Evolutionary conservation across 2,888 invertebrate genomes (phyloP), one percentile per base, ranked within the genome.

Genomic region (Chaetoderma sp.): DNA sequence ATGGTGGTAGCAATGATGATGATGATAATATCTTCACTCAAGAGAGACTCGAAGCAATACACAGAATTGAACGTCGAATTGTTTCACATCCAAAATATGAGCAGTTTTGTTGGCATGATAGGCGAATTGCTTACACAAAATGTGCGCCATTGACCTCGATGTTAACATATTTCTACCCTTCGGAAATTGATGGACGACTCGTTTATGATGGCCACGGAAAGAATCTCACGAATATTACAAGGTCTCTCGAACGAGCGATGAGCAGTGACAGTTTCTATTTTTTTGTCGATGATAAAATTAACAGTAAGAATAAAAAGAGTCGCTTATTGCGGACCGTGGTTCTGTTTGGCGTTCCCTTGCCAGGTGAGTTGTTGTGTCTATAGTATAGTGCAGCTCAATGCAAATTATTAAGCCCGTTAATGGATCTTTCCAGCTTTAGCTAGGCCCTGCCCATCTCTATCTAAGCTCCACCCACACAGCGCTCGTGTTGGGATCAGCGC

Each of bases 111-210:
- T 75, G 71, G 27, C 78, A 78, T 58, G 76, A 80, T 49, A 58
- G 64, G 2, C 56, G 65, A 18, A 56, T 61, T 4, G 59, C 65
- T 6, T 69, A 73, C 55, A 69, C 76, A 27, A 77, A 76, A 21
- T 83, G 83, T 68, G 76, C 78, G 13, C 83, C 83, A 4, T 68
- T 81, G 4, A 83, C 83, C 63, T 82, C 82, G 13, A 63, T 83
- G 1, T 52, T 83, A 57, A 78, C 82, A 25, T 83, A 82, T 63
- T 82, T 83, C 65, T 83, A 74, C 65, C 83, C 83, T 3, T 80
- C 83, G 1, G 58, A 65, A 30, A 75, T 76, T 47, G 50, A 57
- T 1, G 77, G 77, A 0, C 64, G 67, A 28, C 59, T 78, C 23
- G 72, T 72, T 62, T 82, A 78, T 60, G 83, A 83, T 65, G 81